A percentile compares a stretch with the other conserved stretches of the same genome.
phyloP scores from a whole-genome alignment of 1,140 invertebrate species.

The Harlomillsia oculata region DNA sequence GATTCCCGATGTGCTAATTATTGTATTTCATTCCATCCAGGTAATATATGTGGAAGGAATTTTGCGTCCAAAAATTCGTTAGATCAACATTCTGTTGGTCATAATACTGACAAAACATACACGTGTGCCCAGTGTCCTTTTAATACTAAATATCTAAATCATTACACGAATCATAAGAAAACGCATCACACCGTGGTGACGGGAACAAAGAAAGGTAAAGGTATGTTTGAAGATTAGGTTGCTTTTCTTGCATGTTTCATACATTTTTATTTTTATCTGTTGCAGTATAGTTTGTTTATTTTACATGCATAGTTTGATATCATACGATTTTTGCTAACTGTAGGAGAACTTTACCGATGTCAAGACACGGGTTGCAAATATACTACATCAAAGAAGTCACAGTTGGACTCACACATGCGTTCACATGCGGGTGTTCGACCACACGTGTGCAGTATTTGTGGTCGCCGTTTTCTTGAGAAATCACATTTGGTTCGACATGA shows the following conservation, averaged over 20 bases:
- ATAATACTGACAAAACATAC: slow-evolving; percentile 48
- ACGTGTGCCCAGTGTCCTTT: slow-evolving; percentile 57
- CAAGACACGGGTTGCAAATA: slow-evolving; percentile 54
- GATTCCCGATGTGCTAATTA: not conserved
- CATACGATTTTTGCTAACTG: slow-evolving; percentile 5
- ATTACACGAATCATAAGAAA: slow-evolving; percentile 55
- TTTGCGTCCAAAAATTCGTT: slow-evolving; percentile 51
- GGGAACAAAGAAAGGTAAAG: slow-evolving; percentile 12
- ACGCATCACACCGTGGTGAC: slow-evolving; percentile 47
- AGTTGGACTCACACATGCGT: slow-evolving; percentile 54
- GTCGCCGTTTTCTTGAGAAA: slow-evolving; percentile 56
- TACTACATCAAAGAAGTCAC: slow-evolving; percentile 55
- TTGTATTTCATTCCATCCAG: slow-evolving; percentile 27
- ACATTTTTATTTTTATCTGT: not conserved
- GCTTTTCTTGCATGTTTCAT: not conserved
- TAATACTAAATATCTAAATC: slow-evolving; percentile 56
- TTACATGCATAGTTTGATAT: not conserved
- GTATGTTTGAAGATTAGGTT: not conserved
- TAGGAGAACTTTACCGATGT: slow-evolving; percentile 49
- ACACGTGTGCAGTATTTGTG: slow-evolving; percentile 52
- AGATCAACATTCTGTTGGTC: slow-evolving; percentile 50
- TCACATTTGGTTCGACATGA: slow-evolving; percentile 56
- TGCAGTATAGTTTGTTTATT: not conserved
- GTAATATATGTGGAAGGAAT: slow-evolving; percentile 44
- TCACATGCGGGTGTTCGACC: slow-evolving; percentile 50